phyloP scores from a whole-genome alignment of 2,888 invertebrate genomes.

The Ectobius pallidus region DNA sequence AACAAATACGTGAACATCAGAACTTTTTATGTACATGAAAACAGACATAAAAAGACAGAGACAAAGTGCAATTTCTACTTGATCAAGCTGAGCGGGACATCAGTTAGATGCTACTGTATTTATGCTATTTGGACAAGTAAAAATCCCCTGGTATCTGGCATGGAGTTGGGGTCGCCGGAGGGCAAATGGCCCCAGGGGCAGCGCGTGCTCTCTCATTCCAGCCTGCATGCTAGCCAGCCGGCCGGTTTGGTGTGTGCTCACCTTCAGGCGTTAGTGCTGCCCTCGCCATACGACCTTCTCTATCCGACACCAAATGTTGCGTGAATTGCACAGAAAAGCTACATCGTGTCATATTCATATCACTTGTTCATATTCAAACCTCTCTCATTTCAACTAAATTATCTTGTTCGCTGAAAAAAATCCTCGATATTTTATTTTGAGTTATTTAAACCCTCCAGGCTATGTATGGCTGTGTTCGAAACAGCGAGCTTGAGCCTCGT shows the following conservation, averaged over 20 bases:
- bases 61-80: no score
- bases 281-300: conserved; percentile 16
- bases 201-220: conserved; percentile 16
- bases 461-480: neutral
- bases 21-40: no score
- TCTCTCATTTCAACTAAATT: neutral
- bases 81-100: no score
- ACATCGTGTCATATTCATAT: conserved; percentile 2
- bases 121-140: conserved; percentile 9
- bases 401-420: conserved; percentile 7
- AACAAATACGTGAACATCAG: no score
- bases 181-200: neutral
- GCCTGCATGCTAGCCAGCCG: conserved; percentile 2
- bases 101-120: neutral
- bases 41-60: no score
- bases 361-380: neutral
- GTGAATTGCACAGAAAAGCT: conserved; percentile 1
- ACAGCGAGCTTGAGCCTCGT: neutral
- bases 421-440: conserved; percentile 5
- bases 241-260: conserved; percentile 11
- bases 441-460: neutral
- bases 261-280: neutral
- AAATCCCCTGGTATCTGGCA: neutral
- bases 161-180: no score
- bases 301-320: conserved; percentile 7